A percentile compares a stretch with the other conserved stretches of the same genome.
Conservation (phyloP, 1,140 invertebrate species). For the Eueides isabella region DNA sequence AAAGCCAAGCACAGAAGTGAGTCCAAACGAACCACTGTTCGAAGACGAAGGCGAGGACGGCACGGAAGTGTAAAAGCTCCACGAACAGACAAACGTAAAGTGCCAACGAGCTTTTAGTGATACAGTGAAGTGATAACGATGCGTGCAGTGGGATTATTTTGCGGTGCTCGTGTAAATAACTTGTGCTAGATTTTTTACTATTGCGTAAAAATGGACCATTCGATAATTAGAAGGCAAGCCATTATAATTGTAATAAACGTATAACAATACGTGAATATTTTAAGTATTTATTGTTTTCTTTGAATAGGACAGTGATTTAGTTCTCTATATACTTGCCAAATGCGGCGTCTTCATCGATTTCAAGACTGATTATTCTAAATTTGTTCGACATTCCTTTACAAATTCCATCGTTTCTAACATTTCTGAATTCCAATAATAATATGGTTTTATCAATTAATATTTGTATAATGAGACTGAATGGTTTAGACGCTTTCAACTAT, state of each 20-base stretch:
- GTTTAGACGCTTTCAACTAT: conserved; percentile 64
- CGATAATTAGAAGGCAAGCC: conserved; percentile 58
- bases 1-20: conserved; percentile 82
- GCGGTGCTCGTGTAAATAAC: conserved; percentile 80
- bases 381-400: conserved; percentile 58
- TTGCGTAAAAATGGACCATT: conserved; percentile 75
- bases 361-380: conserved; percentile 79
- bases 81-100: conserved; percentile 53
- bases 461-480: conserved; percentile 60
- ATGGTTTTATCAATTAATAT: conserved; percentile 38
- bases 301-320: conserved; percentile 56
- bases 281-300: conserved; percentile 75
- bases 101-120: conserved; percentile 78
- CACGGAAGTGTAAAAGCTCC: conserved; percentile 87
- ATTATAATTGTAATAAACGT: conserved; percentile 42
- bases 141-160: conserved; percentile 65
- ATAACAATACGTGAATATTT: conserved; percentile 57
- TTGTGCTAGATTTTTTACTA: conserved; percentile 81
- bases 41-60: conserved; percentile 94
- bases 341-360: conserved; percentile 61
- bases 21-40: conserved; percentile 86
- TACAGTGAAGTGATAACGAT: conserved; percentile 61
- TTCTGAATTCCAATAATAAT: conserved; percentile 22
- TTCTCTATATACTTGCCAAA: conserved; percentile 57
- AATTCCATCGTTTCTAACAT: conserved; percentile 41